These are phyloP conservation scores for Aptenodytes forsteri DNA, from an alignment of 2,113 vertebrate genomes.

Conservation along the genomic window DNA sequence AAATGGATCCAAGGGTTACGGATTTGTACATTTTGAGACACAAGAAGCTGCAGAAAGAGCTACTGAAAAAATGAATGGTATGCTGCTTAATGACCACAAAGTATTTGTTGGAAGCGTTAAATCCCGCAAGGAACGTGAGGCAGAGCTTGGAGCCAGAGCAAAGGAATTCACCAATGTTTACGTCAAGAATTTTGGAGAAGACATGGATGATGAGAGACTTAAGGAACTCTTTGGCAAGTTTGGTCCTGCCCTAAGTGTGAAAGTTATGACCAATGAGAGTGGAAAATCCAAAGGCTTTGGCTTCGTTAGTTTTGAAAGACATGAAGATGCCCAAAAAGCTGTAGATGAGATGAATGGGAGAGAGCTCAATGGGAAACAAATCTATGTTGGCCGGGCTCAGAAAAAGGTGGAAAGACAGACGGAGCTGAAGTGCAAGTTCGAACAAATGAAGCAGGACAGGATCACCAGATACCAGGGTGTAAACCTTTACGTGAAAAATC, in stretches of 20 bases:
- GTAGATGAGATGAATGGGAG: slow-evolving; percentile 99
- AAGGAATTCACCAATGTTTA: slow-evolving; percentile 99
- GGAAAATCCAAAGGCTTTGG: slow-evolving; percentile 98
- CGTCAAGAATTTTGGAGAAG: slow-evolving; percentile 95
- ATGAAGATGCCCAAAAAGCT: slow-evolving; percentile 97
- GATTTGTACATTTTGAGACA: slow-evolving; percentile 99
- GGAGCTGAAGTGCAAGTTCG: slow-evolving; percentile 98
- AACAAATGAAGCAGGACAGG: slow-evolving; percentile 99
- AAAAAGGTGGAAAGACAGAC: slow-evolving; percentile 98
- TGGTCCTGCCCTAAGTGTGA: slow-evolving; percentile 93
- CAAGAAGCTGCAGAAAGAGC: slow-evolving; percentile 98
- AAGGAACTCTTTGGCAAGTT: slow-evolving; percentile 96
- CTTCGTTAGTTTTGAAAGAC: slow-evolving; percentile 97
- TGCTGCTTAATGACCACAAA: slow-evolving; percentile 99
- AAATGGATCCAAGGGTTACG: slow-evolving; percentile 99
- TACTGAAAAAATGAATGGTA: slow-evolving; percentile 99
- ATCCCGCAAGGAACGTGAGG: slow-evolving; percentile 96
- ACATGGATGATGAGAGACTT: slow-evolving; percentile 97
- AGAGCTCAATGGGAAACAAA: slow-evolving; percentile 94
- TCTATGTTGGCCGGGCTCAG: slow-evolving; percentile 97
- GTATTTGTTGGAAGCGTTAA: slow-evolving; percentile 98
- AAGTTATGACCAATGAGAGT: slow-evolving; percentile 95
- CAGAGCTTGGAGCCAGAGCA: slow-evolving; percentile 94
- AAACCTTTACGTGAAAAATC: slow-evolving; percentile 97
- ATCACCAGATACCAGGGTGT: slow-evolving; percentile 99